These are phyloP conservation scores for Probosciger aterrimus DNA, from an alignment of 2,113 vertebrate genomes.

Conservation along the genomic window DNA sequence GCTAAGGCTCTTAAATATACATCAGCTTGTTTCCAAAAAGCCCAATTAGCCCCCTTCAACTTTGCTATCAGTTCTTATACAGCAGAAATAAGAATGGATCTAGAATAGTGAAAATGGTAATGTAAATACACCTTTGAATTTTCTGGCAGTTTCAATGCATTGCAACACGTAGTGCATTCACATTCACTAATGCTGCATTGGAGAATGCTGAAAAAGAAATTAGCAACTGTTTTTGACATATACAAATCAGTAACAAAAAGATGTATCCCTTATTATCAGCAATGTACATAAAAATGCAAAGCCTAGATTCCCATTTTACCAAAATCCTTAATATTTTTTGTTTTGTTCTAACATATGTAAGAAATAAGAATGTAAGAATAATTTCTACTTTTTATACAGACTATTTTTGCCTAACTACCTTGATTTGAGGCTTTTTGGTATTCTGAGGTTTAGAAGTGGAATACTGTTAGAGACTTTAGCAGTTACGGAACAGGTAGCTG, in stretches of 20 bases:
- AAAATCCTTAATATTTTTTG: neutral
- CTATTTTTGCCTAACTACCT: neutral
- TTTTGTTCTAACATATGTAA: neutral
- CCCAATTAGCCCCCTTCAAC: neutral
- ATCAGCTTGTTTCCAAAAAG: neutral
- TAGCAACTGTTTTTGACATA: neutral
- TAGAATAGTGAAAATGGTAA: neutral
- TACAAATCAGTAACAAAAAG: neutral
- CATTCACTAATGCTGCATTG: neutral
- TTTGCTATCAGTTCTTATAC: neutral
- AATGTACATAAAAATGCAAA: neutral
- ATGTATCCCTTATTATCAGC: neutral
- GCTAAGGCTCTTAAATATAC: neutral
- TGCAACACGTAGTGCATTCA: neutral
- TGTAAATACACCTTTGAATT: neutral
- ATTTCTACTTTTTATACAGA: neutral
- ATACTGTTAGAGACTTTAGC: neutral
- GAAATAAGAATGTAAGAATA: neutral
- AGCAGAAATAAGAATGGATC: neutral
- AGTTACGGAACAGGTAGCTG: neutral
- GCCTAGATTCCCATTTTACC: neutral
- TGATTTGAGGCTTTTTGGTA: neutral
- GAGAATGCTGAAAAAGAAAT: neutral
- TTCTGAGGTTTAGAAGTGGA: neutral
- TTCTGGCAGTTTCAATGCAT: neutral